These are phyloP conservation scores for Numida meleagris DNA, from an alignment of 2,113 vertebrate genomes.

Conservation along the genomic window DNA sequence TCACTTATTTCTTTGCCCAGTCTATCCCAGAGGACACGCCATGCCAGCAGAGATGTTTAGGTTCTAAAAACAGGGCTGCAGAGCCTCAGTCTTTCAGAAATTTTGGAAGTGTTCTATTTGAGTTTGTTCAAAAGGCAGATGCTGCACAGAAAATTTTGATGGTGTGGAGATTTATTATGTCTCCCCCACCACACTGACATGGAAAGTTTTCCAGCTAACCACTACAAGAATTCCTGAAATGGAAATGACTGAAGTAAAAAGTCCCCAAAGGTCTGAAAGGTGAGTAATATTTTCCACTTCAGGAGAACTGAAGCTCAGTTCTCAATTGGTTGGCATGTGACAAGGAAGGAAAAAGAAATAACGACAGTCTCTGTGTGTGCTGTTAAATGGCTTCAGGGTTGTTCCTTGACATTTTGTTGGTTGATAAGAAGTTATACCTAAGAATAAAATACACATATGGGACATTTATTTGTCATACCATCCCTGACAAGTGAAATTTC, in stretches of 20 bases:
- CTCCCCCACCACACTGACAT: background rate
- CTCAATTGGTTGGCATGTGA: background rate
- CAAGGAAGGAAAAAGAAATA: background rate
- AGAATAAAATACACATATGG: constrained; percentile 26
- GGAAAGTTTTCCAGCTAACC: background rate
- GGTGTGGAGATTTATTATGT: background rate
- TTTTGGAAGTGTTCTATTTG: background rate
- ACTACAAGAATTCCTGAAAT: background rate
- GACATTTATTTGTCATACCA: constrained; percentile 46
- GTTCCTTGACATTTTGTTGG: constrained; percentile 52
- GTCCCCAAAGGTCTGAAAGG: background rate
- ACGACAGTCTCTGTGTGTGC: background rate
- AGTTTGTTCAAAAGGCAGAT: background rate
- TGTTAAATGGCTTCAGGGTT: background rate
- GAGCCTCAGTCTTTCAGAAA: background rate
- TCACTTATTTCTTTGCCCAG: background rate
- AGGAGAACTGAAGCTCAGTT: background rate
- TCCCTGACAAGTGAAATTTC: constrained; percentile 57
- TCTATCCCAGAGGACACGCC: background rate
- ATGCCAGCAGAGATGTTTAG: background rate
- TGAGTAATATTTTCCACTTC: background rate
- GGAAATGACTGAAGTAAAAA: background rate
- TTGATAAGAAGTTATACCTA: constrained; percentile 4
- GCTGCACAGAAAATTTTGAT: background rate
- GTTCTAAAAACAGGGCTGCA: background rate